These are phyloP conservation scores for Heliconius hortense DNA, from an alignment of 2,888 invertebrate genomes.

Conservation along the genomic window DNA sequence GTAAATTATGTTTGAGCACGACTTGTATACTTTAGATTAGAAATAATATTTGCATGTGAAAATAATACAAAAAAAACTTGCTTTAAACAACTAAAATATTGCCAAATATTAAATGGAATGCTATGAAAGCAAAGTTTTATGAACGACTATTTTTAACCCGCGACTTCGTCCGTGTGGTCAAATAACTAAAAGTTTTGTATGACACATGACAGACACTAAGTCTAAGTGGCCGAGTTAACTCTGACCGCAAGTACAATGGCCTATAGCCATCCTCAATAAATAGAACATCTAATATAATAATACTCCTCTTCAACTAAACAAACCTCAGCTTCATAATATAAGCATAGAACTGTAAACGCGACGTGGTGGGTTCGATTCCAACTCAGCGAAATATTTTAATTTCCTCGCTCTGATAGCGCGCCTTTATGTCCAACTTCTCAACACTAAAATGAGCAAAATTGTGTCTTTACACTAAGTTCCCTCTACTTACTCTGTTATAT, in stretches of 20 bases:
- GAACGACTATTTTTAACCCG: no score
- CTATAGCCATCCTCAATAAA: no score
- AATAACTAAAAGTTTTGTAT: no score
- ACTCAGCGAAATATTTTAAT: background rate
- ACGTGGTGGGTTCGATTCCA: background rate
- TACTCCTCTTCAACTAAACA: no score
- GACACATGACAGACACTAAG: no score
- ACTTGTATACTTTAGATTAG: background rate
- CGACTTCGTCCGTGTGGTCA: no score
- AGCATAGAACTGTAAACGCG: background rate
- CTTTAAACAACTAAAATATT: background rate
- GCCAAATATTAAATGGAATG: background rate
- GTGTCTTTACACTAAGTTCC: background rate
- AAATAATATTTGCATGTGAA: background rate
- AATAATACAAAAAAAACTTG: background rate
- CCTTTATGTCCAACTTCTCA: background rate
- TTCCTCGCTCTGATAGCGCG: background rate
- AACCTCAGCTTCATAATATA: no score
- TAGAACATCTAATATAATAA: no score
- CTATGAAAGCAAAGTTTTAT: background rate
- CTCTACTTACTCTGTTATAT: background rate
- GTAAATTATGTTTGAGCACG: constrained; percentile 12
- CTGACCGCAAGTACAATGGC: no score
- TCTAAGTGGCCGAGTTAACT: no score
- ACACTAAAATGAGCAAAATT: background rate